Percentiles rank a stretch among this genome's conserved stretches.
Conservation (phyloP, 2,888 invertebrate genomes). For the Yponomeuta plumbellus region DNA sequence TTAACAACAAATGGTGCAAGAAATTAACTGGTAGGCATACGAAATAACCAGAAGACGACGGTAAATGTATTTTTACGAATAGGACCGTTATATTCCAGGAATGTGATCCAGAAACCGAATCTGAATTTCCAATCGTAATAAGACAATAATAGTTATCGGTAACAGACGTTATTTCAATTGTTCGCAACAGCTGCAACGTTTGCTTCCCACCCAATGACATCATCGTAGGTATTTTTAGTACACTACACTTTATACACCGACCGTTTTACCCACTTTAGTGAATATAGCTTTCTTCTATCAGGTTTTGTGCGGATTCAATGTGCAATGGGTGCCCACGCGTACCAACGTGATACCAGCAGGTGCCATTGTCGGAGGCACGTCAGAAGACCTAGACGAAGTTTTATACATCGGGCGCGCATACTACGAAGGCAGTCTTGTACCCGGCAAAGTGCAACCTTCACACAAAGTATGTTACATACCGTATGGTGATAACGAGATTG, state of each 20-base stretch:
- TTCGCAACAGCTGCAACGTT: too few relatives aligned
- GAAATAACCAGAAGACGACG: too few relatives aligned
- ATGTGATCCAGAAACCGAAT: too few relatives aligned
- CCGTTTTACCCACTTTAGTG: too few relatives aligned
- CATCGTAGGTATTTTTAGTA: background rate
- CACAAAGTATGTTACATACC: conserved; percentile 82
- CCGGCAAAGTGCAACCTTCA: conserved; percentile 78
- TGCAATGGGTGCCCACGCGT: conserved; percentile 68
- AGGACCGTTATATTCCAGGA: too few relatives aligned
- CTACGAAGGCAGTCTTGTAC: conserved; percentile 82
- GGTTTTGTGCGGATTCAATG: conserved; percentile 29
- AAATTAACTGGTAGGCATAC: too few relatives aligned
- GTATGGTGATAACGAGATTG: conserved; percentile 36
- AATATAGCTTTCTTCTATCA: conserved; percentile 14
- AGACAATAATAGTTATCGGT: too few relatives aligned
- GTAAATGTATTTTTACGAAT: too few relatives aligned
- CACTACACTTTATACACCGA: background rate
- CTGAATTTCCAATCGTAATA: too few relatives aligned
- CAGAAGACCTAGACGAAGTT: conserved; percentile 50
- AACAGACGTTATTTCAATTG: too few relatives aligned
- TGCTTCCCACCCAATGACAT: too few relatives aligned
- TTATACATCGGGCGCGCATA: conserved; percentile 79
- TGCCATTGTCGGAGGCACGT: conserved; percentile 76
- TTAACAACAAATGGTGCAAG: too few relatives aligned
- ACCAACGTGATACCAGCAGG: conserved; percentile 75